A percentile compares a stretch with the other conserved stretches of the same genome.
These are phyloP conservation scores for Drosophila gaucha DNA, from an alignment of 2,888 invertebrate genomes.

Conservation along the genomic window DNA sequence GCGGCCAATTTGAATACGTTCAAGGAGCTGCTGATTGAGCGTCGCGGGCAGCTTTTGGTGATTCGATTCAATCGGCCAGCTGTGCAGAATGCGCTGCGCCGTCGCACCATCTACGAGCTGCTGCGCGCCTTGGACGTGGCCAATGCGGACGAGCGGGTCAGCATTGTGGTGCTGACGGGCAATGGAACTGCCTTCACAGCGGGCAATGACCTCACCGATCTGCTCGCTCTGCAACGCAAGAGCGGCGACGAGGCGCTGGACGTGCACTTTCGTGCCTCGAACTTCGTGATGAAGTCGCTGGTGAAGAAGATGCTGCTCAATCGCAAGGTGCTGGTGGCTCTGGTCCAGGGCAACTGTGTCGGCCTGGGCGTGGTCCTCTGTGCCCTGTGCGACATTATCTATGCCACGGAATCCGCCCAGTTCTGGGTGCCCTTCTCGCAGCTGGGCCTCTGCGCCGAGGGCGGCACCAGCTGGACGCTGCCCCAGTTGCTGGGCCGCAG, in stretches of 20 bases:
- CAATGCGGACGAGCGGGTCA: constrained; percentile 87
- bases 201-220: constrained; percentile 64
- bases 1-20: constrained; percentile 38
- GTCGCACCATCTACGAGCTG: constrained; percentile 89
- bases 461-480: constrained; percentile 93
- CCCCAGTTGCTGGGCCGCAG: constrained; percentile 92
- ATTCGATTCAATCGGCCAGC: constrained; percentile 90
- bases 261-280: constrained; percentile 74
- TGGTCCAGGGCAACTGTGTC: constrained; percentile 97
- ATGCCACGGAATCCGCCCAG: constrained; percentile 92
- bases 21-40: constrained; percentile 63
- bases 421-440: constrained; percentile 95
- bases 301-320: constrained; percentile 92
- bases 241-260: constrained; percentile 59
- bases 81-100: constrained; percentile 92
- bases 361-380: constrained; percentile 92
- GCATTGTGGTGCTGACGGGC: constrained; percentile 90
- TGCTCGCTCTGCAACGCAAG: constrained; percentile 33
- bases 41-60: constrained; percentile 86
- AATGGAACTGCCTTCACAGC: constrained; percentile 64
- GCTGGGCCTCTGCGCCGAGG: constrained; percentile 94
- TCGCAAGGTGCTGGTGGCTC: constrained; percentile 93
- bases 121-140: constrained; percentile 89
- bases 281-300: constrained; percentile 86
- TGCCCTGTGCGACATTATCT: constrained; percentile 94